Evolutionary conservation across 2,888 invertebrate species (phyloP).

Genomic region (Steinernema carpocapsae): DNA sequence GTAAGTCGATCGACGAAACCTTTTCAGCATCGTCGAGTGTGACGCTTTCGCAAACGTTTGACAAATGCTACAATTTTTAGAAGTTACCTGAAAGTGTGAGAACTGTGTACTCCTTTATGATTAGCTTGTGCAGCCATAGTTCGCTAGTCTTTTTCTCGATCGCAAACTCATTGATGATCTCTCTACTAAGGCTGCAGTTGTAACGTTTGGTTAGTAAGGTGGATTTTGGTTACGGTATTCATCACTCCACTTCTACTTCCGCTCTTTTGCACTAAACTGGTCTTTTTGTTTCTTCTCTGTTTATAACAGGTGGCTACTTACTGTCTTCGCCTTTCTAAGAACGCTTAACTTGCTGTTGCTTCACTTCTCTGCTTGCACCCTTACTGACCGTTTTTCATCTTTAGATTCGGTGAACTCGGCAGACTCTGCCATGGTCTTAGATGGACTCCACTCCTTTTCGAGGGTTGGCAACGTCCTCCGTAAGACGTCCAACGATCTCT

Average conservation of each 20-base stretch:
- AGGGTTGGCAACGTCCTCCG: neutral
- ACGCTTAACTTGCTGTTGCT: neutral
- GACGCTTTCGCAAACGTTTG: constrained; percentile 25
- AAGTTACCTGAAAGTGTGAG: constrained; percentile 25
- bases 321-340: constrained; percentile 7
- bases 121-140: constrained; percentile 28
- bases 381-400: neutral
- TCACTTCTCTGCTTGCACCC: neutral
- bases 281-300: neutral
- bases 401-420: constrained; percentile 33
- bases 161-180: constrained; percentile 15
- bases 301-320: constrained; percentile 17
- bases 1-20: neutral
- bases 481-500: constrained; percentile 3
- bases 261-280: neutral
- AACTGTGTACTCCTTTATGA: constrained; percentile 20
- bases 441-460: neutral
- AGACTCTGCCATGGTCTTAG: constrained; percentile 22
- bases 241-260: neutral
- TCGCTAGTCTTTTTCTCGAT: neutral
- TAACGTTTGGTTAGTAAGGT: neutral
- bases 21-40: neutral
- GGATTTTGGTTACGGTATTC: neutral
- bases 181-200: constrained; percentile 29
- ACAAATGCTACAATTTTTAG: neutral